Evolutionary conservation across 1,140 invertebrate species (phyloP).

Genomic region (Ceratina japonica): DNA sequence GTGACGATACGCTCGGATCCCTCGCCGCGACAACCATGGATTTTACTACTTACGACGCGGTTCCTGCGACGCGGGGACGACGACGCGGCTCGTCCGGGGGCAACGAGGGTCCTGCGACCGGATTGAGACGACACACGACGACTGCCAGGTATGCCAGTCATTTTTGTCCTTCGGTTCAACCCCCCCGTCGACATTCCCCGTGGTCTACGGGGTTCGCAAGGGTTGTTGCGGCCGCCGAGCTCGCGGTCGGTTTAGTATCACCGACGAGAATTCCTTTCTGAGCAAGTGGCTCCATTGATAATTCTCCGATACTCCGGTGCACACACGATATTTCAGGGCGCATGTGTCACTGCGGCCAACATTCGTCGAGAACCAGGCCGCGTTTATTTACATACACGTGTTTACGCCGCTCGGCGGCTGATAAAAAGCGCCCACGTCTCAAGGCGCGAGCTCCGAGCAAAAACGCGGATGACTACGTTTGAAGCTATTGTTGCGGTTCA

Average conservation of each 20-base stretch:
- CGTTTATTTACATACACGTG: conserved; percentile 36
- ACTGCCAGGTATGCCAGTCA: conserved; percentile 33
- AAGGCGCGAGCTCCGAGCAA: no score
- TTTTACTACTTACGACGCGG: conserved; percentile 35
- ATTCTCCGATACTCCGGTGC: conserved; percentile 17
- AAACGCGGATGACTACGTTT: not conserved
- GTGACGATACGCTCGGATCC: conserved; percentile 54
- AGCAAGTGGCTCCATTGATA: not conserved
- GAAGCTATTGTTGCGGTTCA: not conserved
- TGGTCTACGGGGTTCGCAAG: not conserved
- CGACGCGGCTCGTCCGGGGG: conserved; percentile 10
- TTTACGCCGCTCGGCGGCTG: not conserved
- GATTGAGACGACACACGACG: conserved; percentile 5
- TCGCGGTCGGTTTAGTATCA: not conserved
- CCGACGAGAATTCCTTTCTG: not conserved
- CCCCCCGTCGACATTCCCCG: not conserved
- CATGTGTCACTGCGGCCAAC: conserved; percentile 3
- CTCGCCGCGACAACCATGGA: conserved; percentile 47
- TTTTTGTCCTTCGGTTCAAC: not conserved
- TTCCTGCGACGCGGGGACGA: not conserved
- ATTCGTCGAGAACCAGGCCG: conserved; percentile 23
- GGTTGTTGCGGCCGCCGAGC: not conserved
- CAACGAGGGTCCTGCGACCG: conserved; percentile 16
- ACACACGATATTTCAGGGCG: not conserved
- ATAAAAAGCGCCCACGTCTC: not conserved